Evolutionary conservation across 2,888 invertebrate genomes (phyloP).

Genomic region (Junonia oenone): DNA sequence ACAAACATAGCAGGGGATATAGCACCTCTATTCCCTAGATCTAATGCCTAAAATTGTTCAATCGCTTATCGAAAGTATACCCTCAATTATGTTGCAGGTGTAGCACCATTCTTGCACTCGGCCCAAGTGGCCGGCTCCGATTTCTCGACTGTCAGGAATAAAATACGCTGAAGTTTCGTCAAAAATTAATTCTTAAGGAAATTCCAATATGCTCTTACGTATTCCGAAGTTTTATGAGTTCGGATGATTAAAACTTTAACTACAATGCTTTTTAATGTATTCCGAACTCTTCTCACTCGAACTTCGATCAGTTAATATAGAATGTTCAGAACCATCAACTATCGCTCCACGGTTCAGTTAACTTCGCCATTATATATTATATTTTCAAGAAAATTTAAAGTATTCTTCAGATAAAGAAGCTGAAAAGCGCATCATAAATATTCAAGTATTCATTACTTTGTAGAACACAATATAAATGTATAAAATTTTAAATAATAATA

Average conservation of each 20-base stretch:
- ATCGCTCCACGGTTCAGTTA: too few relatives aligned
- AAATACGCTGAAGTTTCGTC: neutral
- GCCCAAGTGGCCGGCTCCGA: neutral
- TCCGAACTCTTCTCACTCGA: neutral
- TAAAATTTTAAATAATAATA: too few relatives aligned
- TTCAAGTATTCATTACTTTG: too few relatives aligned
- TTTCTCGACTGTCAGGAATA: neutral
- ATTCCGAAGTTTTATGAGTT: neutral
- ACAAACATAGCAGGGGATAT: neutral
- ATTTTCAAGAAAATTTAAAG: too few relatives aligned
- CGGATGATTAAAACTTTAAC: neutral
- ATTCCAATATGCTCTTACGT: neutral
- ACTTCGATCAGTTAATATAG: neutral
- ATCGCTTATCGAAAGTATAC: neutral
- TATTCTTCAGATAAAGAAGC: too few relatives aligned
- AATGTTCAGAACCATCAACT: too few relatives aligned
- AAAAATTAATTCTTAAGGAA: neutral
- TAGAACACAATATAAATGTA: too few relatives aligned
- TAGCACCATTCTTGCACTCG: neutral
- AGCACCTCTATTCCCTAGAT: neutral
- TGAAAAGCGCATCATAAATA: too few relatives aligned
- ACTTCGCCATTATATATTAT: too few relatives aligned
- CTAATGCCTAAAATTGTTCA: neutral
- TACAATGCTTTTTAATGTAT: neutral
- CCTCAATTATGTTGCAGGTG: neutral